These are phyloP conservation scores for Timema cristinae DNA, from an alignment of 2,888 invertebrate genomes.

Conservation along the genomic window DNA sequence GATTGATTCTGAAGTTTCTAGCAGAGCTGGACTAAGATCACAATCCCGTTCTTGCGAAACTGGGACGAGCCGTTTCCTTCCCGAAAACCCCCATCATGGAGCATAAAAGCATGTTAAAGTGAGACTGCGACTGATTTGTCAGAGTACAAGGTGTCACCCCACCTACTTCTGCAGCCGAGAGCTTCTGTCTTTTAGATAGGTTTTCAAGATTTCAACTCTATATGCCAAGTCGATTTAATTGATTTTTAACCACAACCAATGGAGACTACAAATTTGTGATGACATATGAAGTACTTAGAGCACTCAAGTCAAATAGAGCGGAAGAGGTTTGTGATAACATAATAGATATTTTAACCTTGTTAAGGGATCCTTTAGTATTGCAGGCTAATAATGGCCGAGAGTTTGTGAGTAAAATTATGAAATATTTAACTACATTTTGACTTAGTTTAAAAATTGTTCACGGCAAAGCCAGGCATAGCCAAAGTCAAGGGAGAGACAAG, in stretches of 20 bases:
- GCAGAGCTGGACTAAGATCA: no score
- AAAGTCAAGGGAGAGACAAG: neutral
- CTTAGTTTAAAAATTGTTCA: slow-evolving; percentile 5
- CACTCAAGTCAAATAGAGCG: slow-evolving; percentile 40
- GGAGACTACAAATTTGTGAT: slow-evolving; percentile 41
- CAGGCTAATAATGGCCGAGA: slow-evolving; percentile 30
- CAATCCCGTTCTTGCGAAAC: no score
- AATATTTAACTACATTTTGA: neutral
- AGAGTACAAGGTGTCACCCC: no score
- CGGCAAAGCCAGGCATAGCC: neutral
- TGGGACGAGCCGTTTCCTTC: no score
- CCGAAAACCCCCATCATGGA: no score
- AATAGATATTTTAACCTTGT: slow-evolving; percentile 20
- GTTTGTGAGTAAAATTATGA: slow-evolving; percentile 5
- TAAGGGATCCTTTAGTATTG: slow-evolving; percentile 40
- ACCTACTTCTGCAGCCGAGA: no score
- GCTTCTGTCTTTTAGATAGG: slow-evolving; percentile 1
- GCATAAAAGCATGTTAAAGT: no score
- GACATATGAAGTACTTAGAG: slow-evolving; percentile 40
- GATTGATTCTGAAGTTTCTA: no score
- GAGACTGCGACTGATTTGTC: no score
- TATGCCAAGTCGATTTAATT: slow-evolving; percentile 43
- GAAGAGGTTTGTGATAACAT: slow-evolving; percentile 41
- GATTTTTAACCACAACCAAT: slow-evolving; percentile 40
- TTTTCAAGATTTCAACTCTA: slow-evolving; percentile 22